Evolutionary conservation across 2,113 vertebrate species (phyloP), one percentile per base, ranked within the genome.

Genomic region (Pluvianellus socialis): DNA sequence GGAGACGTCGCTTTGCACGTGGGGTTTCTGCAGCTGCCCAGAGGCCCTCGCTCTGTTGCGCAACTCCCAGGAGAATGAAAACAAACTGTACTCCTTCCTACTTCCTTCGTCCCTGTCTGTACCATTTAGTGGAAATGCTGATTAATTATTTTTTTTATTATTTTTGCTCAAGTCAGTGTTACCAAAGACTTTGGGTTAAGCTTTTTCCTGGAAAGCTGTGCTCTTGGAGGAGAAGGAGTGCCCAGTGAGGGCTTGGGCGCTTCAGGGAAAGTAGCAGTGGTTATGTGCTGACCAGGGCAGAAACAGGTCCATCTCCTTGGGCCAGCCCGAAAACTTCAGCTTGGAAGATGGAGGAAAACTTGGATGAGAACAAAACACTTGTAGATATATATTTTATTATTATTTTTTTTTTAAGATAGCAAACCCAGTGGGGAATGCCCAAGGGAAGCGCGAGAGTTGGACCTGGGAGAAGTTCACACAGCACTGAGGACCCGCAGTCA

Each of bases 391-490:
- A 22, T 16, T 42, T 38, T 38, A 38, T 38, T 38, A 38, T 38
- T 42, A 19, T 40, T 21, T 38, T 67, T 49, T 85, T 62, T 58
- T 24, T 18, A 58, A 38, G 62, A 6, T 3, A 11, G 30, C 14
- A 32, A 74, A 30, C 27, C 33, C 40, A 7, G 33, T 2, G 27
- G 38, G 65, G 24, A 56, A 3, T 10, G 19, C 9, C 3, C 0
- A 0, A 55, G 32, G 44, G 33, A 75, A 42, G 27, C 0, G 0
- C 2, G 9, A 10, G 55, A 67, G 24, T 3, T 63, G 42, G 55
- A 58, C 7, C 15, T 47, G 56, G 35, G 40, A 38, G 66, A 73
- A 35, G 21, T 27, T 56, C 49, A 26, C 33, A 5, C 14, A 3
- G 3, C n/a, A 3, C n/a, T 1, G 7, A 58, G 55, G 52, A 8